phyloP scores from a whole-genome alignment of 2,888 invertebrate species.

The Drosophila pegasa region DNA sequence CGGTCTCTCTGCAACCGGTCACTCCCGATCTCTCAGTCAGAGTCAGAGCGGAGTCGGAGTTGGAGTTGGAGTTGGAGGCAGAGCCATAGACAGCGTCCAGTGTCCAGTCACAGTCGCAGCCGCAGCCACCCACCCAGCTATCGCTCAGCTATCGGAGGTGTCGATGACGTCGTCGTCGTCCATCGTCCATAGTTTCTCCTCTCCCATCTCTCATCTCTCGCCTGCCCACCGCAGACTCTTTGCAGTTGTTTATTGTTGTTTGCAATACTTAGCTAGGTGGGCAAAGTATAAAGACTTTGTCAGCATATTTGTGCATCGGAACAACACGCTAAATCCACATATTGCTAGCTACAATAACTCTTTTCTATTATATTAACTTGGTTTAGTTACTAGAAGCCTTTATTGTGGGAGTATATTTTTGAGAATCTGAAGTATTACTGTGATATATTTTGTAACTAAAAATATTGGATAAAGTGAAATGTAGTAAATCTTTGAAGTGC shows the following conservation, averaged over 20 bases:
- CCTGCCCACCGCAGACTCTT: conserved; percentile 22
- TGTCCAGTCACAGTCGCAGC: conserved; percentile 29
- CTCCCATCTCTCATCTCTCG: conserved; percentile 6
- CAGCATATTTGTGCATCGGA: conserved; percentile 17
- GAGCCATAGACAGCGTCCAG: conserved; percentile 3
- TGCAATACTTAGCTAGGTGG: conserved; percentile 41
- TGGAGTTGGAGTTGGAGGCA: background rate
- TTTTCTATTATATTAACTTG: background rate
- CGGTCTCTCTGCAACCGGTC: conserved; percentile 59
- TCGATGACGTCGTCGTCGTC: conserved; percentile 74
- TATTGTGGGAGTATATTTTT: background rate
- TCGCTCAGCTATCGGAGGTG: conserved; percentile 78
- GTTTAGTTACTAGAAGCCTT: background rate
- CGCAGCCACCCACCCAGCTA: conserved; percentile 73
- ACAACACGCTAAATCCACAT: background rate
- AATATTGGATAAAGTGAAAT: too few relatives aligned
- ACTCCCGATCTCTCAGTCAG: conserved; percentile 23
- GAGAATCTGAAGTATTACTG: too few relatives aligned
- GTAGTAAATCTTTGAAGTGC: too few relatives aligned
- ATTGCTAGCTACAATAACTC: background rate
- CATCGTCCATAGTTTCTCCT: conserved; percentile 26
- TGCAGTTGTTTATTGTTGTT: conserved; percentile 38
- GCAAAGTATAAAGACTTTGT: conserved; percentile 36
- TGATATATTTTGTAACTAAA: too few relatives aligned
- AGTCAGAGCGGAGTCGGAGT: background rate